Conservation (phyloP, 2,888 invertebrate genomes). For the Eristalis intricaria region DNA sequence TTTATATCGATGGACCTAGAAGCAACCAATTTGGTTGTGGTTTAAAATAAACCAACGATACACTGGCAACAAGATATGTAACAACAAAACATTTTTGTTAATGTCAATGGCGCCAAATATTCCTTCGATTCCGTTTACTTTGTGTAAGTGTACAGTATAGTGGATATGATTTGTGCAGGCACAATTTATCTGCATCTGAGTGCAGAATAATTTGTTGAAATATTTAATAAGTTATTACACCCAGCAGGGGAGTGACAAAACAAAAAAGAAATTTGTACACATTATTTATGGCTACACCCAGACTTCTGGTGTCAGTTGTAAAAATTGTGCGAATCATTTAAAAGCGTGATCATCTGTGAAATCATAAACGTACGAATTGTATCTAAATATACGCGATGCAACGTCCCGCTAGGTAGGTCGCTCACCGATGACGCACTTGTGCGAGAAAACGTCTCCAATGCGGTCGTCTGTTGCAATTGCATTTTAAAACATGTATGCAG, state of each 20-base stretch:
- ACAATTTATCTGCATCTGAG: not conserved
- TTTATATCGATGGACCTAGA: constrained; percentile 26
- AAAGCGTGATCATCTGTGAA: constrained; percentile 60
- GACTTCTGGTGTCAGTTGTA: constrained; percentile 16
- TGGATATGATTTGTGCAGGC: constrained; percentile 5
- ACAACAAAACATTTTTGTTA: constrained; percentile 36
- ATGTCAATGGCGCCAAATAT: constrained; percentile 70
- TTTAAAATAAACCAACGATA: constrained; percentile 61
- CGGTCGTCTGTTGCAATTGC: not conserved
- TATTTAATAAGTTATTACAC: not conserved
- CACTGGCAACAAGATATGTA: constrained; percentile 13
- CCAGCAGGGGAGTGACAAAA: not conserved
- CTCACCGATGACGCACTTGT: constrained; percentile 68
- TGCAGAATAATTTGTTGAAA: not conserved
- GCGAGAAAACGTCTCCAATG: constrained; percentile 44
- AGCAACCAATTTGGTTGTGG: constrained; percentile 30
- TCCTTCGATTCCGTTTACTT: constrained; percentile 22
- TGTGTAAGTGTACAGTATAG: constrained; percentile 1
- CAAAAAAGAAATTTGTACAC: not conserved
- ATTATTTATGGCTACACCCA: constrained; percentile 7
- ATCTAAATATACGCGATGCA: constrained; percentile 52
- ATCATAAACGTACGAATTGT: constrained; percentile 38
- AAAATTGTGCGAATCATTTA: constrained; percentile 49
- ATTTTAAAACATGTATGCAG: not conserved
- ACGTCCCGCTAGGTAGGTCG: constrained; percentile 51